Base-by-base conservation (phyloP, 2,797 vertebrate species). In the Alosa sapidissima region DNA sequence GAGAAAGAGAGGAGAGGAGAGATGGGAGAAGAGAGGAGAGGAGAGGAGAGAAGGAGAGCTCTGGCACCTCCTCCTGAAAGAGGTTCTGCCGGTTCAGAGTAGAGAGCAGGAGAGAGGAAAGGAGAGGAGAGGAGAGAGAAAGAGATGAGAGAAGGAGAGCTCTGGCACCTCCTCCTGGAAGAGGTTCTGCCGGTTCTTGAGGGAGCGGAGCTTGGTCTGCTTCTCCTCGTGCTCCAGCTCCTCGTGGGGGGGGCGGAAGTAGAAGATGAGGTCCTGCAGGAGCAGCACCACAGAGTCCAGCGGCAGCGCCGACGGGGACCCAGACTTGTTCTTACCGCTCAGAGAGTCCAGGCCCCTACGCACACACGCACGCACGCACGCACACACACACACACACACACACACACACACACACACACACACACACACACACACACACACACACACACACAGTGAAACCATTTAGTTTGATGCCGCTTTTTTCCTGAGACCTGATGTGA, bases 191-290 rank as follows among this genome's bases (percentile, higher is more conserved):
- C 97, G 93, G 92, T 97, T 98, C 85, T 96, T 97, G 21, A 98
- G 95, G 11, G 97, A 98, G n/a, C 97, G 96, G 7, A 98, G 95
- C 86, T 97, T 97, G 91, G 95, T 96, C 91, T 98, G 97, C 83
- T 97, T 98, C 89, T 98, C 97, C 89, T 98, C 97, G 0, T 98
- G 97, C 89, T 96, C 96, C 85, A 98, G 93, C 82, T 98, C 97
- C 88, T 98, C 97, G 0, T 97, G 97, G 0, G 97, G 97, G 1
- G 97, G 97, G 65, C 97, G 93, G 86, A 98, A 98, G 91, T 98
- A 98, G 91, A 95, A 96, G 88, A 98, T 98, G 83, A 98, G 96
- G 84, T 98, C 97, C 92, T 98, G 97, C 88, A 98, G 94, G 47
- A 96, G 97, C 81, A 98, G 95, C 24, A 97, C 94, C 87, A 98